These are phyloP conservation scores for Sebastes elongatus DNA, from an alignment of 2,797 vertebrate species.

Conservation along the genomic window DNA sequence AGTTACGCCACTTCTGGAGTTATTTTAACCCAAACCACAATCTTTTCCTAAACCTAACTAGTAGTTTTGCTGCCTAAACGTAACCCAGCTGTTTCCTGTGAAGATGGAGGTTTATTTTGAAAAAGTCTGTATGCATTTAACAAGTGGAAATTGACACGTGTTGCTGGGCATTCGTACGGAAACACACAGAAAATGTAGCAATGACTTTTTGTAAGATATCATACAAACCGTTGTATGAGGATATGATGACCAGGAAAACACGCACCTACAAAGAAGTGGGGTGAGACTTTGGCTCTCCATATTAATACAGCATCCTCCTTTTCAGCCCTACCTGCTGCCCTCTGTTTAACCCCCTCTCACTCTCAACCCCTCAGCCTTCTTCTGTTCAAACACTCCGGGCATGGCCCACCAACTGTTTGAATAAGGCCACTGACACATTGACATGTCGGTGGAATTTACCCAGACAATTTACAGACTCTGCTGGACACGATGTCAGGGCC, in stretches of 20 bases:
- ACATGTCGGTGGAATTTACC: conserved; percentile 38
- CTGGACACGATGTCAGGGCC: conserved; percentile 17
- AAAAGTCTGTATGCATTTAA: too few species aligned
- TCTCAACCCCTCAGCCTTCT: background rate
- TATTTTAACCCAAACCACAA: too few species aligned
- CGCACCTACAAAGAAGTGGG: background rate
- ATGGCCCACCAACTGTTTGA: conserved; percentile 28
- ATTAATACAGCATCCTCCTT: background rate
- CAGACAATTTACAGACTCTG: conserved; percentile 50
- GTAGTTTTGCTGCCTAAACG: too few species aligned
- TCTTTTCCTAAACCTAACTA: too few species aligned
- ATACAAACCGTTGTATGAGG: too few species aligned
- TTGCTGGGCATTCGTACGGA: too few species aligned
- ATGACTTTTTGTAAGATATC: too few species aligned
- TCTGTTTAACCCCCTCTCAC: background rate
- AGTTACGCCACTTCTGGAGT: too few species aligned
- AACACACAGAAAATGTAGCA: too few species aligned
- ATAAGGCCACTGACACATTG: conserved; percentile 9
- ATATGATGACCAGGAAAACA: background rate
- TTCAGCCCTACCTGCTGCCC: background rate
- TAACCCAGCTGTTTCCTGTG: too few species aligned
- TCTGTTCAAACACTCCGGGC: conserved; percentile 28
- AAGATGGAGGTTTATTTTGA: too few species aligned
- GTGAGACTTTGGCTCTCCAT: background rate
- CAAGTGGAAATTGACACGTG: too few species aligned